phyloP scores from a whole-genome alignment of 2,888 invertebrate species.

The Harpalus rubripes region DNA sequence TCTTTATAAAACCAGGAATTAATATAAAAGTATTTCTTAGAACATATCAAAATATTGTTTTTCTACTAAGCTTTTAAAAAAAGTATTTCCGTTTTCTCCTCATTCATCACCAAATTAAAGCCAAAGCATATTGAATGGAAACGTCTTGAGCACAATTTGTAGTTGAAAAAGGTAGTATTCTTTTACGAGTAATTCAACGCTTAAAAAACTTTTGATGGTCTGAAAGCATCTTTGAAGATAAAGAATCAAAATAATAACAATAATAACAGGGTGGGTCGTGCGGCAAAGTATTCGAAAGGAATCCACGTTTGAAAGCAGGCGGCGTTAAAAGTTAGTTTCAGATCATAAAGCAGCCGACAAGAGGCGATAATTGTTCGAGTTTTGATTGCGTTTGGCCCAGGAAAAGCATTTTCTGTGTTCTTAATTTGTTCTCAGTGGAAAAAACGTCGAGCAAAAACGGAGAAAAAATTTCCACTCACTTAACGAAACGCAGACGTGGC shows the following conservation, averaged over 20 bases:
- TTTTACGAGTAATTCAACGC: not conserved
- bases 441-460: constrained; percentile 46
- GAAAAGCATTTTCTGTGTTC: constrained; percentile 65
- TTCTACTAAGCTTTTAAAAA: too few species aligned
- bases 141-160: too few species aligned
- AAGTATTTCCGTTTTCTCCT: too few species aligned
- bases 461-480: constrained; percentile 52
- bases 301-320: constrained; percentile 47
- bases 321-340: constrained; percentile 65
- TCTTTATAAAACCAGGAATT: too few species aligned
- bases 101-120: too few species aligned
- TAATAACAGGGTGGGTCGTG: constrained; percentile 43
- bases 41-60: too few species aligned
- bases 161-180: not conserved
- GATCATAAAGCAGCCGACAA: constrained; percentile 65
- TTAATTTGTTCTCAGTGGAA: constrained; percentile 63
- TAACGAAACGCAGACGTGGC: constrained; percentile 47
- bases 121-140: too few species aligned
- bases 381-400: constrained; percentile 65
- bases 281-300: constrained; percentile 21
- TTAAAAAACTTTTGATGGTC: constrained; percentile 12
- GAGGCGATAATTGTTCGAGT: constrained; percentile 67
- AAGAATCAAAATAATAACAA: constrained; percentile 51
- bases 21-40: too few species aligned
- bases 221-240: constrained; percentile 49